Percentiles rank a stretch among this genome's conserved stretches.
These are phyloP conservation scores for Accipiter cooperii DNA, from an alignment of 2,113 vertebrate genomes.

Conservation along the genomic window DNA sequence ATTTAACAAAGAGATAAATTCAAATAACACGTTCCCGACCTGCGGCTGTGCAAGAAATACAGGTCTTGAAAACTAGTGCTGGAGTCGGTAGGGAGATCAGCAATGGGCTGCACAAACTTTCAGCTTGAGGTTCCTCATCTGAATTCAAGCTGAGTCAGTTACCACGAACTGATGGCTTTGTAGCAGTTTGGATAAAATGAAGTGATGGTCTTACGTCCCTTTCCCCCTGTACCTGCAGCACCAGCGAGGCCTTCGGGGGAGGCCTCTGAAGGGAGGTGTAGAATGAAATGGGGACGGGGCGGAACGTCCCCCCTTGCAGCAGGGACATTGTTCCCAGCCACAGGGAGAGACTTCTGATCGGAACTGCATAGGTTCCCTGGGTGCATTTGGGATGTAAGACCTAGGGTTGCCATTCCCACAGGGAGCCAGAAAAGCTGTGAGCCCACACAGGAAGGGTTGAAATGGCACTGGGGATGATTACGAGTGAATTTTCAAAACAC, in stretches of 20 bases:
- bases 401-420: neutral
- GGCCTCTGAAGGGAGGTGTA: neutral
- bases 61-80: neutral
- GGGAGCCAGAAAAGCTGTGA: neutral
- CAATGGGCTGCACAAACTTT: neutral
- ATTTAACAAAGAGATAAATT: slow-evolving; percentile 24
- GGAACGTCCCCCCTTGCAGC: neutral
- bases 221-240: neutral
- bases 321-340: neutral
- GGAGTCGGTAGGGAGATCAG: neutral
- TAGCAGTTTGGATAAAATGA: neutral
- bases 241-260: neutral
- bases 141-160: neutral
- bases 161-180: neutral
- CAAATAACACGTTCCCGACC: neutral
- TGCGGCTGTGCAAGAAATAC: neutral
- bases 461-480: neutral
- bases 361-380: neutral
- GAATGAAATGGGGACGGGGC: neutral
- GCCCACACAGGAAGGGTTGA: neutral
- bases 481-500: neutral
- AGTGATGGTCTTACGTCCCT: neutral
- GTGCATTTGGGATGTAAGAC: neutral
- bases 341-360: neutral
- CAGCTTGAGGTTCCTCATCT: neutral